Evolutionary conservation across 1,140 invertebrate species (phyloP).

Genomic region (Pachyrhynchus sulphureomaculatus): DNA sequence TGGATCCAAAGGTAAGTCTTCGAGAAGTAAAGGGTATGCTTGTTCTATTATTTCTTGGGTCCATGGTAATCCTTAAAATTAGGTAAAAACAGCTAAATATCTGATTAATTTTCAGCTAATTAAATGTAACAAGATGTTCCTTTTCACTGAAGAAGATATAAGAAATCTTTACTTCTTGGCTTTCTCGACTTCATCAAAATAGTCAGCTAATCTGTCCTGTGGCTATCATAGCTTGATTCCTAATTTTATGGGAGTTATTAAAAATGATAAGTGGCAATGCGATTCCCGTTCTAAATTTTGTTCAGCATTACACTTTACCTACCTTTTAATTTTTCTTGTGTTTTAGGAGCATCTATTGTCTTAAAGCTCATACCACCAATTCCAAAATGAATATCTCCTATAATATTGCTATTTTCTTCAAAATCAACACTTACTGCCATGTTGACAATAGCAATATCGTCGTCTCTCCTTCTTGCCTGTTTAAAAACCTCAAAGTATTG

Average conservation of each 20-base stretch:
- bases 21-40: slow-evolving; percentile 62
- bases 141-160: no score
- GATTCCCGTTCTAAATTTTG: no score
- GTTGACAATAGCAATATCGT: slow-evolving; percentile 95
- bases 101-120: no score
- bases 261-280: no score
- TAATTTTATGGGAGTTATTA: no score
- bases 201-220: no score
- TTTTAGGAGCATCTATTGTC: slow-evolving; percentile 72
- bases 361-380: slow-evolving; percentile 92
- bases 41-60: slow-evolving; percentile 66
- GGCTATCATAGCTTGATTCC: no score
- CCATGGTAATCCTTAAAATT: slow-evolving; percentile 60
- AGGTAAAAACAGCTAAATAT: no score
- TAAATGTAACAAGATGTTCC: no score
- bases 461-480: slow-evolving; percentile 86
- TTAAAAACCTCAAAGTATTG: slow-evolving; percentile 88
- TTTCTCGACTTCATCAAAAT: no score
- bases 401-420: slow-evolving; percentile 54
- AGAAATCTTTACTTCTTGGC: no score
- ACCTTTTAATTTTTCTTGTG: slow-evolving; percentile 64
- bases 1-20: slow-evolving; percentile 74
- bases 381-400: slow-evolving; percentile 67
- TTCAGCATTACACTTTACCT: no score
- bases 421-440: slow-evolving; percentile 72